These are phyloP conservation scores for Ephialtes manifestator DNA, from an alignment of 2,888 invertebrate species.

Conservation along the genomic window DNA sequence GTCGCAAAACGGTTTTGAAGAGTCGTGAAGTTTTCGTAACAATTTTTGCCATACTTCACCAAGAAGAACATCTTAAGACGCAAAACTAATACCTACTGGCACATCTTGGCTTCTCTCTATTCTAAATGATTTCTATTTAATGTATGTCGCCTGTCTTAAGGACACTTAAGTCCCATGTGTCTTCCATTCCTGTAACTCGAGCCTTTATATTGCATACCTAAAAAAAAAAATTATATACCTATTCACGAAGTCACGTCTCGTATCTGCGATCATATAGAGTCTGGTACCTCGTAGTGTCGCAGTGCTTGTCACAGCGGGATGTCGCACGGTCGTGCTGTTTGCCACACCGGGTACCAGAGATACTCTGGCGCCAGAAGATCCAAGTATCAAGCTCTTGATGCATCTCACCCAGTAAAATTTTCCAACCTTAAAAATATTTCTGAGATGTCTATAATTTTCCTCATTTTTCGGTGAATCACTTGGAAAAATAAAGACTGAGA, in stretches of 20 bases:
- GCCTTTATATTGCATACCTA: conserved; percentile 21
- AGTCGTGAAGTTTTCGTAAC: no score
- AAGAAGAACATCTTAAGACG: no score
- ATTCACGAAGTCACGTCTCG: conserved; percentile 54
- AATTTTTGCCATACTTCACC: no score
- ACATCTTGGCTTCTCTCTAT: background rate
- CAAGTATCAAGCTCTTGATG: conserved; percentile 42
- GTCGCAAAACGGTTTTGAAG: no score
- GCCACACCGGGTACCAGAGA: conserved; percentile 24
- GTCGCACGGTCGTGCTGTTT: conserved; percentile 53
- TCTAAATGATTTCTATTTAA: background rate
- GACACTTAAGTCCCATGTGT: background rate
- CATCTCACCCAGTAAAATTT: conserved; percentile 11
- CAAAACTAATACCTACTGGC: background rate
- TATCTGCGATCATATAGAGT: conserved; percentile 35
- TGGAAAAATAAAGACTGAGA: background rate
- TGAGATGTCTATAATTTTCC: conserved; percentile 31
- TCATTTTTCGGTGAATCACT: conserved; percentile 30
- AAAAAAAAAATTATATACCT: conserved; percentile 62
- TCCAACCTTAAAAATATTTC: conserved; percentile 17
- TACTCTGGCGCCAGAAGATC: conserved; percentile 31
- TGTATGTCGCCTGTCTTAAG: background rate
- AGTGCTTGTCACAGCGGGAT: conserved; percentile 60
- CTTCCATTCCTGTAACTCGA: conserved; percentile 49
- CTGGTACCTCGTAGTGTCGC: conserved; percentile 43